A percentile compares a stretch with the other conserved stretches of the same genome.
These are phyloP conservation scores for Pachyseris speciosa DNA, from an alignment of 64 coral and sea anemone species.

Conservation along the genomic window DNA sequence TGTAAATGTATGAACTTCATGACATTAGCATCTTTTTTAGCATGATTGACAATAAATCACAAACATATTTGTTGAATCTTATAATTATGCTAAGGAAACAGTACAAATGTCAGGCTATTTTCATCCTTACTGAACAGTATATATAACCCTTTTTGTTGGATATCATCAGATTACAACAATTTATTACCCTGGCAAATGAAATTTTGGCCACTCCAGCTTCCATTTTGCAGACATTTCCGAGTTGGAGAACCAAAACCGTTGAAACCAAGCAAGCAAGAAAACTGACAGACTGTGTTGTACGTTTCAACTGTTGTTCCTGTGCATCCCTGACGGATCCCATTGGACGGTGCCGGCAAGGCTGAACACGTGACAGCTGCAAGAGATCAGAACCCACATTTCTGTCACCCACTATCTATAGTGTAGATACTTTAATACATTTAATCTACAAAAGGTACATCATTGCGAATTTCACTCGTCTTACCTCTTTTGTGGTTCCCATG, in stretches of 20 bases:
- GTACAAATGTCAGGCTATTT: background rate
- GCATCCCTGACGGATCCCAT: constrained; percentile 14
- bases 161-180: background rate
- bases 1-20: background rate
- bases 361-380: constrained; percentile 13
- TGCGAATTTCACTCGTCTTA: too few species aligned
- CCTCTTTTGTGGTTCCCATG: background rate
- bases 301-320: background rate
- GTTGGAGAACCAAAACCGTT: background rate
- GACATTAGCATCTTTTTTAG: background rate
- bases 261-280: constrained; percentile 28
- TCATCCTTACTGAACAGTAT: background rate
- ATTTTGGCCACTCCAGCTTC: constrained; percentile 55
- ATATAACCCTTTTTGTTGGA: background rate
- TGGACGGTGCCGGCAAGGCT: constrained; percentile 2
- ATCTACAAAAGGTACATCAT: background rate
- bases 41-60: background rate
- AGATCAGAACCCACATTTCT: background rate
- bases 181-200: constrained; percentile 15
- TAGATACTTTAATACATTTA: background rate
- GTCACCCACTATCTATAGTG: background rate
- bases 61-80: background rate
- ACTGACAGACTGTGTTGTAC: constrained; percentile 40
- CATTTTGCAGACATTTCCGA: constrained; percentile 39
- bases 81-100: background rate